Base-by-base conservation (phyloP, 37 sponge, comb jelly and placozoan genomes). In the Hexactinellida sp. region DNA sequence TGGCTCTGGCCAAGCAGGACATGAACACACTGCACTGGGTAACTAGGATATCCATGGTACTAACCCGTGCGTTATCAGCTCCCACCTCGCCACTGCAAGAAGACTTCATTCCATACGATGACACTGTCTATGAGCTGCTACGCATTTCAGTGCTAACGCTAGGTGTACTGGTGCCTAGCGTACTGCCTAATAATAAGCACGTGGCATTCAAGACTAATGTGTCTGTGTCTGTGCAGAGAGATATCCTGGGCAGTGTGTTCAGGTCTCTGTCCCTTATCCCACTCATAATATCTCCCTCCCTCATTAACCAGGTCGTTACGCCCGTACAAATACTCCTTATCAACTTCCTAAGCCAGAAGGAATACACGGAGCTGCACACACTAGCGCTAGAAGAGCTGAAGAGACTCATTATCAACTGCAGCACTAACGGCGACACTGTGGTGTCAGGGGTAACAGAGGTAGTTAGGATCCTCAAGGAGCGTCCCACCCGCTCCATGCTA, bases 1-100 rank as follows among this genome's bases (percentile, higher is more conserved):
- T 93, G 19, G 88, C 94, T 9, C 91, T 97, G 36, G 93, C 95
- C 3, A 89, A 85, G 30, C 86, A 84, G 55, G 37, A 71, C 0
- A 63, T 37, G 0, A 54, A 39, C 25, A 34, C 76, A 7, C 76
- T 63, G 3, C 3, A n/a, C 76, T 63, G 84, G 47, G 84, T 39
- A 38, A 24, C 34, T 10, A 10, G 34, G 76, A 63, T 63, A 7
- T 63, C 76, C 30, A 7, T 63, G 3, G 76, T 63, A 7, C 76
- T 63, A n/a, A 63, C 30, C 28, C 76, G 34, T 1, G 3, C 76
- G 3, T 23, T 63, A n/a, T n/a, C n/a, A n/a, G 76, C 76, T n/a
- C 76, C 76, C 3, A n/a, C 19, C 28, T 63, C 76, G 19, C 25
- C 13, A 7, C 76, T 23, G 34, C 76, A 63, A 23, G 76, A 63